Base-by-base conservation (phyloP, 2,888 invertebrate genomes). In the Alsophila aescularia region DNA sequence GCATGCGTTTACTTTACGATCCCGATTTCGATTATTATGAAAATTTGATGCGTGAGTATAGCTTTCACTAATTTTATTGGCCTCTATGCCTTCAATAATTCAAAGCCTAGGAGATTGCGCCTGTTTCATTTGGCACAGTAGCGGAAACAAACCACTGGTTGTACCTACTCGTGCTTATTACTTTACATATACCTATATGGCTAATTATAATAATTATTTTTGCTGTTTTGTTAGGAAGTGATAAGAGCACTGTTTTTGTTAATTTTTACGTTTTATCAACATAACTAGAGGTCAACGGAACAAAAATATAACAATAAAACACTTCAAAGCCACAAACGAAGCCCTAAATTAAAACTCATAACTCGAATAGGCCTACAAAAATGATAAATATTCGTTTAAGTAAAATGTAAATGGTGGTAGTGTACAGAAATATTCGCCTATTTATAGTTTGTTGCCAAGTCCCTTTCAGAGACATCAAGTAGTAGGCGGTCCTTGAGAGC, bases 11-110 rank as follows among this genome's bases (percentile, higher is more conserved):
- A 50, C 95, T 97, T 64, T 97, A 97, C 79, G 97, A 98, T 81
- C 96, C 96, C 1, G 97, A 97, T 84, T 97, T 96, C 82, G 97
- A 98, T 88, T 98, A 97, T 85, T 98, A 97, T 77, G 97, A 98
- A 87, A 97, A 97, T 88, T 92, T 97, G 45, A 97, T 97, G 96
- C 95, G 97, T 97, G 92, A 95, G 96, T 94, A 75, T 61, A 27
- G 34, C 52, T 58, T 57, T 31, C 10, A 4, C n/a, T 45, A 43
- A 44, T 18, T 42, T 41, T n/a, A 35, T 35, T n/a, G n/a, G 2
- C 29, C 32, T 13, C 4, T 1, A 15, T n/a, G 21, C 31, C 32
- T n/a, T 2, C 27, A 40, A 40, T 52, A 45, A 36, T 29, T 47
- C 44, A 47, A 15, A n/a, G 2, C n/a, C 9, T 43, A 54, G 48